These are phyloP conservation scores for Agrilus cyanescens DNA, from an alignment of 2,888 invertebrate genomes.

Conservation along the genomic window DNA sequence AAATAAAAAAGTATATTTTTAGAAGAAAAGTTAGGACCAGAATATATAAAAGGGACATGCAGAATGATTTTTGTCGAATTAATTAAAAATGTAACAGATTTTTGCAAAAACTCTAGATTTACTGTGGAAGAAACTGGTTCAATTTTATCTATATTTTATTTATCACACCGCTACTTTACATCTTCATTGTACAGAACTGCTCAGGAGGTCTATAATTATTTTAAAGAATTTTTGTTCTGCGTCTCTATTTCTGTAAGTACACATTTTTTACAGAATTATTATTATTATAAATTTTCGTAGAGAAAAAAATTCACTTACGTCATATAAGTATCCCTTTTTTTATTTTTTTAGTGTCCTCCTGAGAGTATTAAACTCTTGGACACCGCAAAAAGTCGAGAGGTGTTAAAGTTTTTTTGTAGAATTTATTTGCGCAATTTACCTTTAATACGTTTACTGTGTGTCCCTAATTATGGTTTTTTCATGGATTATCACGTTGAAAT, in stretches of 20 bases:
- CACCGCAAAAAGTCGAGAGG: conserved; percentile 23
- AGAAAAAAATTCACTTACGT: no score
- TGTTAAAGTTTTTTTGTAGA: conserved; percentile 28
- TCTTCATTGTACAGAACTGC: conserved; percentile 23
- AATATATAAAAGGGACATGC: conserved; percentile 23
- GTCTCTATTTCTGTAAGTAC: conserved; percentile 28
- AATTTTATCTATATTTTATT: conserved; percentile 29
- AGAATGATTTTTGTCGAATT: conserved; percentile 26
- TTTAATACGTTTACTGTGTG: conserved; percentile 26
- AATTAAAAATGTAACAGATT: conserved; percentile 26
- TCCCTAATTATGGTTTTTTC: conserved; percentile 30
- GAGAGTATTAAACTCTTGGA: conserved; percentile 26
- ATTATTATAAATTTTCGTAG: no score
- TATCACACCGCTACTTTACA: conserved; percentile 29
- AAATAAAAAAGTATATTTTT: conserved; percentile 11
- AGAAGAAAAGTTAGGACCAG: conserved; percentile 23
- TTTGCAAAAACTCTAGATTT: conserved; percentile 23
- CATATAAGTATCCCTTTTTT: no score
- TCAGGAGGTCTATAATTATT: conserved; percentile 29
- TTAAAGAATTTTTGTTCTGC: conserved; percentile 27
- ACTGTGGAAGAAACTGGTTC: conserved; percentile 25
- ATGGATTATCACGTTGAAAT: conserved; percentile 24
- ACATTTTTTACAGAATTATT: no score
- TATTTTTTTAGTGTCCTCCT: conserved; percentile 27
- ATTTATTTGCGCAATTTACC: conserved; percentile 32